Percentiles rank a stretch among this genome's conserved stretches.
Evolutionary conservation across 2,888 invertebrate species (phyloP).

Genomic region (Oithona nana): DNA sequence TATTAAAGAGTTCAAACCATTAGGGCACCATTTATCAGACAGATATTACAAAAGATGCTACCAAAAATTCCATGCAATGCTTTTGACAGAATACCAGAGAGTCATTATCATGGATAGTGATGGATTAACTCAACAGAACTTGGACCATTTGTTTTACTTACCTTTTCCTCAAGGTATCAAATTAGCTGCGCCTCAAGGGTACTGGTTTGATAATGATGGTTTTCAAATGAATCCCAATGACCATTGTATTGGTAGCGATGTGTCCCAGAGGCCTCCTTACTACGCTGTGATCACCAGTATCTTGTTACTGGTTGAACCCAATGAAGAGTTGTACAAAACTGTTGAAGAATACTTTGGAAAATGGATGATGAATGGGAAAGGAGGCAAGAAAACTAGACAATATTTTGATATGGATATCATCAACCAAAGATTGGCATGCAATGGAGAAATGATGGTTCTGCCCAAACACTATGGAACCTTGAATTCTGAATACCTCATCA

Average conservation of each 20-base stretch:
- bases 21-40: neutral
- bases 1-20: neutral
- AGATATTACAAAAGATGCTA: neutral
- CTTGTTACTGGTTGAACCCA: neutral
- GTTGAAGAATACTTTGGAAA: neutral
- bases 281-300: neutral
- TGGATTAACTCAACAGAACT: neutral
- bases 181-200: slow-evolving; percentile 1
- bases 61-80: neutral
- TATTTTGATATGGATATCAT: slow-evolving; percentile 2
- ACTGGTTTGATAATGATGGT: neutral
- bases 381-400: neutral
- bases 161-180: neutral
- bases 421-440: neutral
- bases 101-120: neutral
- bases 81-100: neutral
- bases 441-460: neutral
- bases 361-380: neutral
- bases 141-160: neutral
- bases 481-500: neutral
- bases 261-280: neutral
- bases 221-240: neutral
- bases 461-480: slow-evolving; percentile 3
- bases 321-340: neutral
- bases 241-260: no score